A percentile compares a stretch with the other conserved stretches of the same genome.
Conservation (phyloP, 1,140 invertebrate species). For the Drosophila kanapiae region DNA sequence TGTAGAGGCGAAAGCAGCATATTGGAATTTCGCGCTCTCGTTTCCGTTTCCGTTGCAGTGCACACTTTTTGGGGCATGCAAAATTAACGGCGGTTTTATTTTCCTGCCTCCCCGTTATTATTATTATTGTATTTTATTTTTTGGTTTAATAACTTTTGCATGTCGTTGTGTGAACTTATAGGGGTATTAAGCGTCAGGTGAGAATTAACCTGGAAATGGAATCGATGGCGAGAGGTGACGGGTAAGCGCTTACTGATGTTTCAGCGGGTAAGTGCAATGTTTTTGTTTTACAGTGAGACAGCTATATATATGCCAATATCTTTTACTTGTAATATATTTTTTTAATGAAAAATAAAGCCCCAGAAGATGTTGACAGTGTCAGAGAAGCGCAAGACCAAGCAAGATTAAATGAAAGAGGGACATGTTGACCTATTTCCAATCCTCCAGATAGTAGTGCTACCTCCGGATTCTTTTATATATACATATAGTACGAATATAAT, state of each 20-base stretch:
- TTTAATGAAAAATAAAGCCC: too few species aligned
- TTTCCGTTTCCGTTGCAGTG: slow-evolving; percentile 60
- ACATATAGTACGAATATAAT: too few species aligned
- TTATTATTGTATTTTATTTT: slow-evolving; percentile 32
- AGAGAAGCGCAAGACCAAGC: too few species aligned
- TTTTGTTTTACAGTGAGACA: background rate
- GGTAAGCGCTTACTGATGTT: background rate
- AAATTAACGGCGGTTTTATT: slow-evolving; percentile 47
- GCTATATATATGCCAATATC: background rate
- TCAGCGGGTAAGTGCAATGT: background rate
- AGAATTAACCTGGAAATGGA: slow-evolving; percentile 15
- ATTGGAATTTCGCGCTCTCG: slow-evolving; percentile 65
- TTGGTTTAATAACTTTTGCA: slow-evolving; percentile 30
- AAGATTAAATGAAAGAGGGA: too few species aligned
- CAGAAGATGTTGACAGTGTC: too few species aligned
- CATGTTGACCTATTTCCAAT: too few species aligned
- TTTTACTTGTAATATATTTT: too few species aligned
- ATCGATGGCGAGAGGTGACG: slow-evolving; percentile 2
- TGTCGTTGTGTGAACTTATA: slow-evolving; percentile 16
- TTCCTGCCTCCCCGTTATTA: slow-evolving; percentile 7
- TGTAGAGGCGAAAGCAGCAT: slow-evolving; percentile 46
- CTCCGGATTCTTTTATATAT: too few species aligned
- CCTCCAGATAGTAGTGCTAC: too few species aligned
- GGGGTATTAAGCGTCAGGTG: slow-evolving; percentile 17
- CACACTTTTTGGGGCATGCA: slow-evolving; percentile 53